Evolutionary conservation across 2,888 invertebrate genomes (phyloP), one percentile per base, ranked within the genome.

Genomic region (Tuta absoluta): DNA sequence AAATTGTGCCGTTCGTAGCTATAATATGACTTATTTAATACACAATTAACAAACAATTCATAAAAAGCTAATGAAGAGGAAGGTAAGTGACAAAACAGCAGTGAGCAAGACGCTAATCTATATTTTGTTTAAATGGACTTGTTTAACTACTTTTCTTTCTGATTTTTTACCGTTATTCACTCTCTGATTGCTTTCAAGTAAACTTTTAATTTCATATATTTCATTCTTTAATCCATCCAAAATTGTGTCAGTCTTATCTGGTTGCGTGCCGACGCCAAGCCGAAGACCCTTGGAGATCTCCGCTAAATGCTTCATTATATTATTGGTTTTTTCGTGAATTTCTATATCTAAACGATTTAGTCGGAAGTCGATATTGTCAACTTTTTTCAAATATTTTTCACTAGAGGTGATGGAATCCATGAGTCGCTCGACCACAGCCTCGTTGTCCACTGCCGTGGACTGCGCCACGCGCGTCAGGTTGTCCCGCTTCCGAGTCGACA

Each of bases 351-450:
- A 71, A 24, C 91, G 78, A 66, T 90, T 91, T 23, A 91, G 71
- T 75, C 85, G 78, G 65, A 85, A 91, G 68, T 89, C 87, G 63
- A 92, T 88, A 68, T 82, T 85, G 41, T 91, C 91, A n/a, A 91
- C 79, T 75, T 89, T 90, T 66, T 91, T 90, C 2, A 92, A 77
- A 72, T 89, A 91, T 67, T 85, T 89, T 72, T 91, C 91, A 70
- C 87, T 89, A 3, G 87, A 81, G 1, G 88, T 84, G 28, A 92
- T 81, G 0, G 83, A 82, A 8, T 91, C 89, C 81, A 92, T 77
- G 2, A 92, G 71, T 66, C 85, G 89, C 28, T 91, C 89, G 1
- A 90, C 71, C 0, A 91, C 86, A 5, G 75, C 78, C 5, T 90
- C 90, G 67, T 81, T 86, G n/a, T 91, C 89, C 1, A 75, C 69